Percentiles rank a stretch among this genome's conserved stretches.
phyloP scores from a whole-genome alignment of 92 coral and sea anemone species.

The Actinostola sp. region DNA sequence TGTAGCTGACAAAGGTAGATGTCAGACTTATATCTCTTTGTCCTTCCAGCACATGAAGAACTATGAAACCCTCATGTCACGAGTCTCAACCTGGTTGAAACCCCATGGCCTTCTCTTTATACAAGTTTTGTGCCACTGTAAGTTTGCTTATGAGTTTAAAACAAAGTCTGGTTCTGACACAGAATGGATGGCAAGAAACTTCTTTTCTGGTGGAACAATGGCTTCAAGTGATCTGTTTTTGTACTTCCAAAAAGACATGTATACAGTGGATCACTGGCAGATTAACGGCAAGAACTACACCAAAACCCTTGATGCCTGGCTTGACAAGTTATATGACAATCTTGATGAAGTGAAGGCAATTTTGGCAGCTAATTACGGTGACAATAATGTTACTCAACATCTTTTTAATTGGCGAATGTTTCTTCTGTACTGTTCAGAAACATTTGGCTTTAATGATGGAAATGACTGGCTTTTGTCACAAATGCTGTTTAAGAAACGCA shows the following conservation, averaged over 20 bases:
- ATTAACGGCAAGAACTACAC: slow-evolving; percentile 74
- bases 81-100: slow-evolving; percentile 84
- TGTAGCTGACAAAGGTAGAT: not conserved
- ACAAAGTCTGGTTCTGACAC: slow-evolving; percentile 81
- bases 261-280: slow-evolving; percentile 73
- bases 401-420: slow-evolving; percentile 92
- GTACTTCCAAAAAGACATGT: slow-evolving; percentile 79
- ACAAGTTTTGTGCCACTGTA: slow-evolving; percentile 83
- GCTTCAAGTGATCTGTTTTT: slow-evolving; percentile 75
- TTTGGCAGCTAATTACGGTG: slow-evolving; percentile 55
- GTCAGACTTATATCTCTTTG: not conserved
- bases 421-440: slow-evolving; percentile 80
- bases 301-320: slow-evolving; percentile 85
- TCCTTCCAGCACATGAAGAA: slow-evolving; percentile 81
- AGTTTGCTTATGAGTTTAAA: slow-evolving; percentile 74
- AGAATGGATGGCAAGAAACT: slow-evolving; percentile 91
- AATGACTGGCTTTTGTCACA: slow-evolving; percentile 88
- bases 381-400: slow-evolving; percentile 62
- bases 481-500: slow-evolving; percentile 60
- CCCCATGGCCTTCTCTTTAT: slow-evolving; percentile 74
- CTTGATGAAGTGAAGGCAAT: slow-evolving; percentile 53
- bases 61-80: slow-evolving; percentile 71
- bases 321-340: slow-evolving; percentile 67
- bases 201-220: slow-evolving; percentile 92
- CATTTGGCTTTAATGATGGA: slow-evolving; percentile 74